Evolutionary conservation across 1,140 invertebrate genomes (phyloP).

Genomic region (Drosophila subpulchrella): DNA sequence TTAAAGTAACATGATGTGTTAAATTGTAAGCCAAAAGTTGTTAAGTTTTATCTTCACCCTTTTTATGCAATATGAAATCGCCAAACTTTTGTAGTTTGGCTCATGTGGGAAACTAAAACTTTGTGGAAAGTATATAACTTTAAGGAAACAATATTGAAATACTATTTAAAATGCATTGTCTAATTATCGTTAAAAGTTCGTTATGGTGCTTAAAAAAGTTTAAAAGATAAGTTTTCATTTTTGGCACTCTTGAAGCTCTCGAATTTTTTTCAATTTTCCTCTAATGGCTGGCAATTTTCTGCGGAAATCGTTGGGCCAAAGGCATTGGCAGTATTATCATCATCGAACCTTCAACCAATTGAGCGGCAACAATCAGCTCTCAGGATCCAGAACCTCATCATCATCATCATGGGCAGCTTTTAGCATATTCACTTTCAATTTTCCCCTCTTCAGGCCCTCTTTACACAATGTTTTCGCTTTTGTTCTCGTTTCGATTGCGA

Average conservation of each 20-base stretch:
- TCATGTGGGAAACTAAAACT: not conserved
- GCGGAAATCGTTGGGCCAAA: slow-evolving; percentile 51
- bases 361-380: slow-evolving; percentile 38
- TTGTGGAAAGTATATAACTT: not conserved
- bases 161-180: not conserved
- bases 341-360: slow-evolving; percentile 30
- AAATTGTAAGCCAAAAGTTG: slow-evolving; percentile 78
- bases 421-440: slow-evolving; percentile 75
- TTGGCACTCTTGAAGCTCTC: not conserved
- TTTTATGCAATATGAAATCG: slow-evolving; percentile 9
- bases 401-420: slow-evolving; percentile 26
- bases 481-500: slow-evolving; percentile 29
- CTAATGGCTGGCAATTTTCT: slow-evolving; percentile 59
- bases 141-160: not conserved
- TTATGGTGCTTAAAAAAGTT: not conserved
- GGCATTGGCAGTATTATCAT: slow-evolving; percentile 21
- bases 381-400: slow-evolving; percentile 4
- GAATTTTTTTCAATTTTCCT: slow-evolving; percentile 18
- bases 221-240: not conserved
- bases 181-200: not conserved
- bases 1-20: slow-evolving; percentile 25
- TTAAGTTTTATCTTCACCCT: slow-evolving; percentile 62
- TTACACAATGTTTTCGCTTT: slow-evolving; percentile 4
- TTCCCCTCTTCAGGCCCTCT: slow-evolving; percentile 21
- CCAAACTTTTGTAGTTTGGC: not conserved